phyloP scores from a whole-genome alignment of 2,888 invertebrate species.

The Podotricha telesiphe region DNA sequence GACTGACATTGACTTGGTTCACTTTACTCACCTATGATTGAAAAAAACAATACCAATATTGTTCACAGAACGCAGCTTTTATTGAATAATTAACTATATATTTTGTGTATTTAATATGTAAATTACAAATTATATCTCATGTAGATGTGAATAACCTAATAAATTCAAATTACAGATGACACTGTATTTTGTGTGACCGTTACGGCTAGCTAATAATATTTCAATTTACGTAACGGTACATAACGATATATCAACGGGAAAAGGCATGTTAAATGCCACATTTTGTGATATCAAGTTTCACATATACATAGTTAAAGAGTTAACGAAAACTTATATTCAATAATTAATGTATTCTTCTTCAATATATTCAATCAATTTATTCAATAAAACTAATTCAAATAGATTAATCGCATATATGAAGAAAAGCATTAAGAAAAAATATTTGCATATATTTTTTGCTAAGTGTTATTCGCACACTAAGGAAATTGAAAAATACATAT shows the following conservation, averaged over 20 bases:
- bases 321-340: not conserved
- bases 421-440: too few relatives aligned
- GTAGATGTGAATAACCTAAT: slow-evolving; percentile 25
- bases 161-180: slow-evolving; percentile 27
- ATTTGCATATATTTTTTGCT: too few relatives aligned
- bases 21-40: too few relatives aligned
- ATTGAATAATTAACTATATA: not conserved
- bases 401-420: too few relatives aligned
- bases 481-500: too few relatives aligned
- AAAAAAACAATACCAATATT: too few relatives aligned
- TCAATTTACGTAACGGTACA: slow-evolving; percentile 20
- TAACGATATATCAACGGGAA: not conserved
- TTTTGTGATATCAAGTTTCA: not conserved
- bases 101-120: not conserved
- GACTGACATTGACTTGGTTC: too few relatives aligned
- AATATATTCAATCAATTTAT: too few relatives aligned
- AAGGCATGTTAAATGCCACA: not conserved
- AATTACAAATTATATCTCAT: slow-evolving; percentile 4
- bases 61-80: not conserved
- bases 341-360: not conserved
- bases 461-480: too few relatives aligned
- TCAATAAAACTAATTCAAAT: too few relatives aligned
- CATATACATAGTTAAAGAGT: not conserved
- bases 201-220: slow-evolving; percentile 22
- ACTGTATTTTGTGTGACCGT: slow-evolving; percentile 26